A percentile compares a stretch with the other conserved stretches of the same genome.
Conservation (phyloP, 2,113 vertebrate species). For the Hucho hucho region DNA sequence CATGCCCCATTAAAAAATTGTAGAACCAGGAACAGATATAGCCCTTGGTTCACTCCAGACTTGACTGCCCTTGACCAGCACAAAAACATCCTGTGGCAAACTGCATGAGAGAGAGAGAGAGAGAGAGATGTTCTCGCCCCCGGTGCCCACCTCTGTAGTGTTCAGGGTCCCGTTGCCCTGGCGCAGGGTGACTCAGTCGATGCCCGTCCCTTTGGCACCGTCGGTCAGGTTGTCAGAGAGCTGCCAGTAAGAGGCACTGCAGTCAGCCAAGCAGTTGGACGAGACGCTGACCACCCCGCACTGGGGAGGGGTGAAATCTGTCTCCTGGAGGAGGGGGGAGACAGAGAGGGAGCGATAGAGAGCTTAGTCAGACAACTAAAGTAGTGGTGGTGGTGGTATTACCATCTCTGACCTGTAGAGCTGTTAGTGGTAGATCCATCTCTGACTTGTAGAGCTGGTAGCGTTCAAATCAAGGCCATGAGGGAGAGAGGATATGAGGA, state of each 20-base stretch:
- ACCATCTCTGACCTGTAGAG: no score
- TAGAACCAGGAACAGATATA: no score
- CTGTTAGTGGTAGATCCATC: no score
- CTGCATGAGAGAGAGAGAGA: no score
- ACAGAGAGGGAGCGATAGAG: neutral
- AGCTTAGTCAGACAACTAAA: neutral
- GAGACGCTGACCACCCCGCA: conserved; percentile 45
- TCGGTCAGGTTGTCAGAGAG: conserved; percentile 61
- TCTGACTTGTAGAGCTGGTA: no score
- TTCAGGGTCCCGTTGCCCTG: conserved; percentile 63
- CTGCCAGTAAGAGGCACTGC: conserved; percentile 54
- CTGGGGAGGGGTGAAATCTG: conserved; percentile 52
- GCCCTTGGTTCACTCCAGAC: no score
- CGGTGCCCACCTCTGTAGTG: conserved; percentile 25
- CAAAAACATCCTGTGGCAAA: no score
- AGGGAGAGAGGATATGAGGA: no score
- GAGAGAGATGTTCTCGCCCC: conserved; percentile 51
- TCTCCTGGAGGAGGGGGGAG: conserved; percentile 46
- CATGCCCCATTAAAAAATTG: no score
- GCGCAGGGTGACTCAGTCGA: conserved; percentile 43
- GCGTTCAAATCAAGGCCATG: no score
- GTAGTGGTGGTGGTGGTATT: no score
- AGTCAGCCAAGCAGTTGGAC: conserved; percentile 34
- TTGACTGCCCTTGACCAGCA: conserved; percentile 66
- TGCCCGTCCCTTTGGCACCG: conserved; percentile 59